Base-by-base conservation (phyloP, 2,888 invertebrate genomes). In the Abrostola triplasia region DNA sequence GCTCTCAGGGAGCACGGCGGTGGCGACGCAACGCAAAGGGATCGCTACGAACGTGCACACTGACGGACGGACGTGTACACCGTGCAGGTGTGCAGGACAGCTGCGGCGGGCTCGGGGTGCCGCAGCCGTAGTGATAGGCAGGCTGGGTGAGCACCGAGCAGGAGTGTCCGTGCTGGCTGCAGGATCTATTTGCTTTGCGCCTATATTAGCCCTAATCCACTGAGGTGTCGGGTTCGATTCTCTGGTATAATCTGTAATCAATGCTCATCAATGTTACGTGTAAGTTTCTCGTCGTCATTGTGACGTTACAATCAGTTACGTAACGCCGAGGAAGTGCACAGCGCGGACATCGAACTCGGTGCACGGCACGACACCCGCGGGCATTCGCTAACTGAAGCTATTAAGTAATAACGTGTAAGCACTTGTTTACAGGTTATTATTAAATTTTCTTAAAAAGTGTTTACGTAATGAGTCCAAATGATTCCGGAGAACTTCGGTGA, bases 381-480 rank as follows among this genome's bases (percentile, higher is more conserved):
- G 24, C 24, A 47, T 13, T 9, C 44, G 24, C 44, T 47, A 13
- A 47, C 44, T 13, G 10, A 24, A 40, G 40, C 44, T 13, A 47
- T 47, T 47, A 24, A 24, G 44, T 24, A 47, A 47, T 47, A 47
- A 47, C 44, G 8, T 24, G 44, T 13, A 47, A 24, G 10, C 24
- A 10, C 10, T 13, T 11, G 55, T 36, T 38, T 38, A 35, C n/a
- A n/a, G 11, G 11, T 56, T 9, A 38, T 48, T 35, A 56, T 47
- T 49, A 35, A 41, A 53, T 49, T 53, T 49, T 12, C 24, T 24
- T 24, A 24, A 24, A 24, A 36, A 50, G 49, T 47, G 53, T 50
- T 72, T 65, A 59, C 50, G 69, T 61, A 74, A 77, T 24, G 73
- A 70, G 75, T 38, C 38, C 57, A 60, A 64, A 75, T 74, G 57